These are phyloP conservation scores for Pteropus rufus DNA, from an alignment of 2,797 vertebrate species.

Conservation along the genomic window DNA sequence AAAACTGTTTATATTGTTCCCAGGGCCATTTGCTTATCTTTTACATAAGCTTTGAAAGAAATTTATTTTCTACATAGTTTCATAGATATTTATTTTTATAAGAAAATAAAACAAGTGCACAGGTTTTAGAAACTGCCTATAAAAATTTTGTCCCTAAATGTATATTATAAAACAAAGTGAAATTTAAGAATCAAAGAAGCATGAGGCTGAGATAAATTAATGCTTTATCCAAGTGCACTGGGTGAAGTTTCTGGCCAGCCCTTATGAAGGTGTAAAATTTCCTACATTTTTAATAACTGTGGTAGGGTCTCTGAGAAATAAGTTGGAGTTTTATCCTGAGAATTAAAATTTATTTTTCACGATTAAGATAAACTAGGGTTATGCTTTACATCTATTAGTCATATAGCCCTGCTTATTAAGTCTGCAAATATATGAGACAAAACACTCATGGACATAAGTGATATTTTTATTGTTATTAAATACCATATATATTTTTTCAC, in stretches of 20 bases:
- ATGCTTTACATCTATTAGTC: constrained; percentile 4
- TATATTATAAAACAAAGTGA: constrained; percentile 17
- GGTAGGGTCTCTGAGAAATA: neutral
- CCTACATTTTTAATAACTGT: neutral
- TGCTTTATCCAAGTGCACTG: neutral
- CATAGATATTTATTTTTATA: constrained; percentile 5
- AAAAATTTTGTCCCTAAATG: constrained; percentile 31
- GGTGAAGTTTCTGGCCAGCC: neutral
- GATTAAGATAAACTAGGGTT: constrained; percentile 19
- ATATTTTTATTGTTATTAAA: constrained; percentile 95
- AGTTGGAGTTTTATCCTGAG: neutral
- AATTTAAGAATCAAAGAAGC: constrained; percentile 24
- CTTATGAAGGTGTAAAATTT: neutral
- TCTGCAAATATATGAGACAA: constrained; percentile 35
- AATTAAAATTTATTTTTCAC: constrained; percentile 41
- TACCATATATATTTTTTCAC: constrained; percentile 86
- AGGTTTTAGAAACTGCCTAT: constrained; percentile 15
- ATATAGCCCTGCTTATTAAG: constrained; percentile 20
- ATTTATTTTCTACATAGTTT: neutral
- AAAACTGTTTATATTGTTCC: neutral
- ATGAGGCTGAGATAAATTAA: neutral
- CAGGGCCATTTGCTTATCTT: neutral
- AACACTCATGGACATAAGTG: constrained; percentile 79
- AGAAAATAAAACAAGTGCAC: neutral
- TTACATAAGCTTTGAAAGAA: neutral